A percentile compares a stretch with the other conserved stretches of the same genome.
Evolutionary conservation across 2,888 invertebrate species (phyloP).

Genomic region (Scelioninae gen. 1): DNA sequence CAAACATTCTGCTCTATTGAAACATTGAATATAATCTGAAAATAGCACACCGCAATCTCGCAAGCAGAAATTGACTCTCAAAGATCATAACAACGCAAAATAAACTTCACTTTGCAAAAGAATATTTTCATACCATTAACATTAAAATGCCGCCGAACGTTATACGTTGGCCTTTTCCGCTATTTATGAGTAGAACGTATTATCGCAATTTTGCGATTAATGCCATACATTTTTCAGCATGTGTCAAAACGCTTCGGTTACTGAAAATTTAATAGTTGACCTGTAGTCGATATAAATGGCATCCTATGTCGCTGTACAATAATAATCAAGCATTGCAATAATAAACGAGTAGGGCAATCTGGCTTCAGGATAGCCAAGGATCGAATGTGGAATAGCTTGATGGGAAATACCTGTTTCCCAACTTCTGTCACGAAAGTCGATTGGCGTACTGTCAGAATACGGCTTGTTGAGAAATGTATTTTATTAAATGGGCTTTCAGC

Average conservation of each 20-base stretch:
- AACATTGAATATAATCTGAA: too few relatives aligned
- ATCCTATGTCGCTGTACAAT: constrained; percentile 63
- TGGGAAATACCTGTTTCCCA: constrained; percentile 82
- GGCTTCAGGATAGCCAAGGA: constrained; percentile 60
- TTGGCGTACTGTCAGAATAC: constrained; percentile 76
- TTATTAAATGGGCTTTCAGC: constrained; percentile 78
- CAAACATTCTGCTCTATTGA: too few relatives aligned
- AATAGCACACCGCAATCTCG: too few relatives aligned
- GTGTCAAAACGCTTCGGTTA: constrained; percentile 51
- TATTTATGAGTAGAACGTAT: too few relatives aligned
- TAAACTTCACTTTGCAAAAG: too few relatives aligned
- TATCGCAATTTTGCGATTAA: constrained; percentile 29
- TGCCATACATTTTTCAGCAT: constrained; percentile 46
- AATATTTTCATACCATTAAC: too few relatives aligned
- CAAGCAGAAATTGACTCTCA: too few relatives aligned
- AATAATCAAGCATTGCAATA: constrained; percentile 70
- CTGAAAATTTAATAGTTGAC: constrained; percentile 60
- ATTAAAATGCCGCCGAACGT: too few relatives aligned
- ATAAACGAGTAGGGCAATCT: constrained; percentile 66
- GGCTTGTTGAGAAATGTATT: constrained; percentile 72
- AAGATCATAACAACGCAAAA: too few relatives aligned
- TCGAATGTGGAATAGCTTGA: constrained; percentile 75
- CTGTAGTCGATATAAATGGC: constrained; percentile 63
- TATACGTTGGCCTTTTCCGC: too few relatives aligned
- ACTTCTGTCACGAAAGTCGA: constrained; percentile 80